Evolutionary conservation across 2,113 vertebrate genomes (phyloP).

Genomic region (Stigmatopora nigra): DNA sequence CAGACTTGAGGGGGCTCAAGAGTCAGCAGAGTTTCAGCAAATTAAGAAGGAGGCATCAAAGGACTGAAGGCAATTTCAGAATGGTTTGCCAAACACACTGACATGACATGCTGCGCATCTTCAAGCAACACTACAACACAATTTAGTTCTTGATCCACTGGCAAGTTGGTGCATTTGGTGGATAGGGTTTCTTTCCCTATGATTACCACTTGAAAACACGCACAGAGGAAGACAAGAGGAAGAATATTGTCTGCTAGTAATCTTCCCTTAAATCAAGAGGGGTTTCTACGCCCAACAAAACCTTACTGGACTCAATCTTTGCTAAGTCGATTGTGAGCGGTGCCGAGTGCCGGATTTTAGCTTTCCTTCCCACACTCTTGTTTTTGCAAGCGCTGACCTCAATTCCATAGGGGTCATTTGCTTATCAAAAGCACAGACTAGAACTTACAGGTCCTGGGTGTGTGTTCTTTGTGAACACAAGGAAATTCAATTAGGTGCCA

Average conservation of each 20-base stretch:
- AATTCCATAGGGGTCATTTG: constrained; percentile 83
- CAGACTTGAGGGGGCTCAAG: constrained; percentile 4
- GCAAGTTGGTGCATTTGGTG: not conserved
- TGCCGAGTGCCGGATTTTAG: constrained; percentile 70
- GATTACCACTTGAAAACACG: constrained; percentile 13
- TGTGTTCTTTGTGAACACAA: constrained; percentile 76
- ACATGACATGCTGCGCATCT: not conserved
- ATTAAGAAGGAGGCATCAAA: constrained; percentile 5
- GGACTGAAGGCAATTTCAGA: not conserved
- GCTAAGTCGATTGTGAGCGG: constrained; percentile 61
- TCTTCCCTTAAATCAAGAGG: constrained; percentile 45
- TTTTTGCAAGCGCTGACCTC: constrained; percentile 80
- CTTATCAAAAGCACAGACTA: constrained; percentile 79
- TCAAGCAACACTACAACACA: not conserved
- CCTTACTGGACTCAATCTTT: constrained; percentile 58
- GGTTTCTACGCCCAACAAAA: constrained; percentile 56
- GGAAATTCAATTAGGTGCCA: constrained; percentile 82
- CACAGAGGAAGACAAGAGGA: constrained; percentile 12
- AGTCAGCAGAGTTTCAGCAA: not conserved
- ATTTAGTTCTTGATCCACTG: not conserved
- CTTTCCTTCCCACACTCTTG: constrained; percentile 71
- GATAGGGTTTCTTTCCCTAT: not conserved
- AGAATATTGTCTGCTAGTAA: constrained; percentile 23
- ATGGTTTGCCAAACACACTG: not conserved
- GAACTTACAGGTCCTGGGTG: constrained; percentile 67